A percentile compares a stretch with the other conserved stretches of the same genome.
These are phyloP conservation scores for Drosophila hydei DNA, from an alignment of 1,140 invertebrate genomes.

Conservation along the genomic window DNA sequence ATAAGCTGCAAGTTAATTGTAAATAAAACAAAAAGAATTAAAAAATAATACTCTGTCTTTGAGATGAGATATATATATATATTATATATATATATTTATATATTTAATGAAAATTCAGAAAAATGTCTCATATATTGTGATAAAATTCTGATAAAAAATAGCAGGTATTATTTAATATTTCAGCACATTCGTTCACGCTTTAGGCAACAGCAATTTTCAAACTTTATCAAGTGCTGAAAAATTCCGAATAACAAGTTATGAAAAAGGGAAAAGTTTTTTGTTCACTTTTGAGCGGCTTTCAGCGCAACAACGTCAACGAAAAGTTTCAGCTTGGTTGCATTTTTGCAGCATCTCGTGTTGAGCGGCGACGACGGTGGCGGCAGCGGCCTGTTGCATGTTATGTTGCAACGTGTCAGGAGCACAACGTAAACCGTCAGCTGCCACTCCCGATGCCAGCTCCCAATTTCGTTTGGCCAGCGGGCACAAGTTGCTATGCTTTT, in stretches of 20 bases:
- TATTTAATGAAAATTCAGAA: no score
- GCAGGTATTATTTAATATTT: neutral
- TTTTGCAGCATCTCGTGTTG: slow-evolving; percentile 59
- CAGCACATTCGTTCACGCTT: neutral
- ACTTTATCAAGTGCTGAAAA: neutral
- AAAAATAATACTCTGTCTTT: no score
- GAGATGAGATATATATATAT: no score
- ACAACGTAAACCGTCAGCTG: slow-evolving; percentile 12
- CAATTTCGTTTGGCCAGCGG: neutral
- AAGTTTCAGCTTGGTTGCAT: slow-evolving; percentile 67
- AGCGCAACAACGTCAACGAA: slow-evolving; percentile 50
- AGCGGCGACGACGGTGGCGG: neutral
- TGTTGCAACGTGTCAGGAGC: slow-evolving; percentile 65
- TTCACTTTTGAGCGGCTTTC: slow-evolving; percentile 31
- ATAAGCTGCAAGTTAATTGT: no score
- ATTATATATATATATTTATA: no score
- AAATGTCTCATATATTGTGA: no score
- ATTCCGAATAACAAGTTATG: slow-evolving; percentile 14
- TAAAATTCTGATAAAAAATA: no score
- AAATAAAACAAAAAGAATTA: no score
- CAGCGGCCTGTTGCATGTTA: slow-evolving; percentile 64
- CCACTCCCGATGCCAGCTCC: neutral
- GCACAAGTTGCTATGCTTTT: slow-evolving; percentile 36
- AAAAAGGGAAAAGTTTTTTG: slow-evolving; percentile 40
- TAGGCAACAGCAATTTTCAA: neutral